These are phyloP conservation scores for Tenodera sinensis DNA, from an alignment of 2,888 invertebrate genomes.

Conservation along the genomic window DNA sequence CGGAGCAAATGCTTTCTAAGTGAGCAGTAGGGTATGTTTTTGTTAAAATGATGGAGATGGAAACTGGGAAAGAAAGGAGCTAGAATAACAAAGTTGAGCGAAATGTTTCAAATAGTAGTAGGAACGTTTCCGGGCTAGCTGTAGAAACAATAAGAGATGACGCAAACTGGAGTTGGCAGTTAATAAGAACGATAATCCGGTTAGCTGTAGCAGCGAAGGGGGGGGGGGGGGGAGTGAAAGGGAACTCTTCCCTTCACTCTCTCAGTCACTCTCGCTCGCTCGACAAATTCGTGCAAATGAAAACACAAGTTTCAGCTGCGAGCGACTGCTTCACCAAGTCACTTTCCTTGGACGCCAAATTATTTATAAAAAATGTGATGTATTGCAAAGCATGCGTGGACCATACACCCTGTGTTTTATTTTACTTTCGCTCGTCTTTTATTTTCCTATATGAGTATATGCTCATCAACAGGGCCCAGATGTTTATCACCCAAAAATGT, in stretches of 20 bases:
- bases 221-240: background rate
- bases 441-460: too few species aligned
- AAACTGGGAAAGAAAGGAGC: background rate
- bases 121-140: background rate
- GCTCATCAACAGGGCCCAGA: too few species aligned
- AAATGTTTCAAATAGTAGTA: background rate
- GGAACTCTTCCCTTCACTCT: background rate
- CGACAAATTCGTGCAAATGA: slow-evolving; percentile 8
- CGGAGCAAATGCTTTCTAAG: background rate
- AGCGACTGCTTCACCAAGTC: background rate
- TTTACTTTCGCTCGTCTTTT: too few species aligned
- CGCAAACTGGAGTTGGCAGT: slow-evolving; percentile 17
- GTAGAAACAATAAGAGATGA: slow-evolving; percentile 21
- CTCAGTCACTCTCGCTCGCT: background rate
- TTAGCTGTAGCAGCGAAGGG: background rate
- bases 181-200: slow-evolving; percentile 24
- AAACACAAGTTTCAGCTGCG: background rate
- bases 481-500: too few species aligned
- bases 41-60: background rate
- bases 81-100: slow-evolving; percentile 8
- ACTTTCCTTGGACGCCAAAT: background rate
- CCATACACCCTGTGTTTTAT: too few species aligned
- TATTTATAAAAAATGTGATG: background rate
- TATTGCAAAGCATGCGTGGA: too few species aligned
- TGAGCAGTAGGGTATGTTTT: background rate